These are phyloP conservation scores for Marcusenius ussheri DNA, from an alignment of 2,113 vertebrate species.

Conservation along the genomic window DNA sequence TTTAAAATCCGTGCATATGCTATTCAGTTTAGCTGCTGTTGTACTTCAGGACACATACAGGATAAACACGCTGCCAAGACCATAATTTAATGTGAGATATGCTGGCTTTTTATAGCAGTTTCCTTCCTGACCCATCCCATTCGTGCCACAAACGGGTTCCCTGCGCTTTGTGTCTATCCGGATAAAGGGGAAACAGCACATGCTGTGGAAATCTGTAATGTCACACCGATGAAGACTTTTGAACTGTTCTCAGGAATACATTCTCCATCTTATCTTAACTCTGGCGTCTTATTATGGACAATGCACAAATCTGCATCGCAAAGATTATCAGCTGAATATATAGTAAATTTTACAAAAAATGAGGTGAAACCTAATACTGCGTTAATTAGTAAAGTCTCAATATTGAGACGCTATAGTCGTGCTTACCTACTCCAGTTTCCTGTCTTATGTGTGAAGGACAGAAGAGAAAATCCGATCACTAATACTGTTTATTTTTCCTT, in stretches of 20 bases:
- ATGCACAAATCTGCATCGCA: not conserved
- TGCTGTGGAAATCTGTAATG: not conserved
- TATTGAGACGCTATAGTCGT: not conserved
- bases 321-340: not conserved
- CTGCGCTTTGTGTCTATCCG: not conserved
- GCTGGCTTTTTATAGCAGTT: constrained; percentile 12
- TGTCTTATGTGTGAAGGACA: not conserved
- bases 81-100: not conserved
- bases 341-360: not conserved
- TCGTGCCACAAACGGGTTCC: not conserved
- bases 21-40: not conserved
- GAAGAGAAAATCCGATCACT: not conserved
- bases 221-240: not conserved
- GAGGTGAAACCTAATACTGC: not conserved
- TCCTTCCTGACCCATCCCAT: constrained; percentile 20
- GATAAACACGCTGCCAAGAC: constrained; percentile 17
- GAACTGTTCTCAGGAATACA: not conserved
- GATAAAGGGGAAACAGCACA: not conserved
- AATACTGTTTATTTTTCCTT: not conserved
- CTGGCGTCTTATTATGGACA: not conserved
- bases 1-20: not conserved
- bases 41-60: not conserved
- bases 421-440: not conserved
- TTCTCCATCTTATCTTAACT: not conserved
- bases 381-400: not conserved